phyloP scores from a whole-genome alignment of 1,140 invertebrate species.

The Drosophila asahinai region DNA sequence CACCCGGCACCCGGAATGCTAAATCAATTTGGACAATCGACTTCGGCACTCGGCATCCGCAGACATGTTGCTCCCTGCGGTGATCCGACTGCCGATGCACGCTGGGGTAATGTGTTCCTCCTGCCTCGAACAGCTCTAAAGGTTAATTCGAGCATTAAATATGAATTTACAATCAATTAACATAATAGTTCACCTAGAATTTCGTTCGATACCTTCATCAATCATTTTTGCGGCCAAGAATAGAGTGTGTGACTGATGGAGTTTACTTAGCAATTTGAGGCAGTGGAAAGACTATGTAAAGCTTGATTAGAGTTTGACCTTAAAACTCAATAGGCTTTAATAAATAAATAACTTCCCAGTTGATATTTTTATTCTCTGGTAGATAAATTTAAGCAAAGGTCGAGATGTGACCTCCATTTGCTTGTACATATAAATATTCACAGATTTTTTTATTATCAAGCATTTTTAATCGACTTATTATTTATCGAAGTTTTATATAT shows the following conservation, averaged over 20 bases:
- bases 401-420: not conserved
- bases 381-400: slow-evolving; percentile 7
- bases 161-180: slow-evolving; percentile 45
- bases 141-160: slow-evolving; percentile 33
- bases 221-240: slow-evolving; percentile 34
- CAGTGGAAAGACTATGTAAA: slow-evolving; percentile 24
- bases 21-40: slow-evolving; percentile 30
- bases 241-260: slow-evolving; percentile 12
- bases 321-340: slow-evolving; percentile 2
- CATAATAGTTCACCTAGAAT: slow-evolving; percentile 46
- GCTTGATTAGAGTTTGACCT: slow-evolving; percentile 23
- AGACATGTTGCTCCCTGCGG: slow-evolving; percentile 27
- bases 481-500: too few species aligned
- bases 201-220: slow-evolving; percentile 16
- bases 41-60: not conserved
- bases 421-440: not conserved
- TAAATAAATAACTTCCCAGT: slow-evolving; percentile 16
- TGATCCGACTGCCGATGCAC: slow-evolving; percentile 14
- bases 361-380: not conserved
- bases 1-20: slow-evolving; percentile 32
- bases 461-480: too few species aligned
- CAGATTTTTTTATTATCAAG: too few species aligned
- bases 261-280: slow-evolving; percentile 6
- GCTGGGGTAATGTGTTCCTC: slow-evolving; percentile 11
- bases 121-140: slow-evolving; percentile 21